Base-by-base conservation (phyloP, 2,888 invertebrate species). In the Gandaritis pyraliata region DNA sequence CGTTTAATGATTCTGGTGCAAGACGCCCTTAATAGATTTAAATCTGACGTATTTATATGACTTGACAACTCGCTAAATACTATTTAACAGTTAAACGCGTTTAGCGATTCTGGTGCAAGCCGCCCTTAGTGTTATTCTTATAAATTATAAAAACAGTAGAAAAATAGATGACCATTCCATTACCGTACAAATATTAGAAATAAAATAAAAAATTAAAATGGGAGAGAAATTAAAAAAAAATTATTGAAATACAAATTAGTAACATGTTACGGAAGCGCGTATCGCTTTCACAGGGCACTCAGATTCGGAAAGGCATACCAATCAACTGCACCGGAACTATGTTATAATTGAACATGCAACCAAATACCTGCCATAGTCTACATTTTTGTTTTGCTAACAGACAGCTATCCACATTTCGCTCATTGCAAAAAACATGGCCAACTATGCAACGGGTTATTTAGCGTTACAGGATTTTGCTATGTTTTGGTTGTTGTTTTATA, bases 331-430 rank as follows among this genome's bases (percentile, higher is more conserved):
- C 63, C 57, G 63, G 58, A 70, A 65, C 54, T 62, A 62, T 65
- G 54, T 63, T 64, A 57, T 66, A 65, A 70, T 66, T 66, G 65
- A 66, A 70, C 62, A 67, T 64, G 50, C 58, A 66, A 60, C 57
- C 53, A 66, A 68, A 68, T 70, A 64, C 64, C 64, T 53, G 51
- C 57, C 54, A 68, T 66, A 64, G 51, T 61, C 60, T 54, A 54
- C 65, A 57, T 66, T 60, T 58, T 66, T 65, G 62, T 66, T 68
- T 52, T 58, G 53, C 29, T 46, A 63, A 66, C 61, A 52, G 53
- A 64, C 57, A 65, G 16, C 48, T 41, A 49, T 55, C 48, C 55
- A 58, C 58, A 65, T 61, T 62, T 54, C 30, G 49, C 46, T 55
- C 43, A 55, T 46, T 60, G 46, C 41, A 61, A 60, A 54, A 59